Conservation (phyloP, 2,797 vertebrate species). For the Neopelma chrysocephalum region DNA sequence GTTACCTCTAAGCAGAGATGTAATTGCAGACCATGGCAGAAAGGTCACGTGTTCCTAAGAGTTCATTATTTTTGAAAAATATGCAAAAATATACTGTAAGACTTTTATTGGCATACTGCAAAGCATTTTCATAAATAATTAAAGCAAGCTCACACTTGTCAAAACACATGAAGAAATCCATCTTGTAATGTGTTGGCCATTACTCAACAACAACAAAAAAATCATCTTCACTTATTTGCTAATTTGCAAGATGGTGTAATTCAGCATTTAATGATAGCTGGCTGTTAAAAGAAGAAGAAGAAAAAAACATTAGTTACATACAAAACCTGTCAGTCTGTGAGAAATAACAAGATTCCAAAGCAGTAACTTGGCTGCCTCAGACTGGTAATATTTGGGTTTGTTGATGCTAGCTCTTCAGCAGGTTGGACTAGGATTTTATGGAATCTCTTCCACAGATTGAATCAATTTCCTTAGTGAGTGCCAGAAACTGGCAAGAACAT, state of each 20-base stretch:
- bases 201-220: not conserved
- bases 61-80: conserved; percentile 20
- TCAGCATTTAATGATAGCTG: not conserved
- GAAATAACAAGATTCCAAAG: not conserved
- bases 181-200: conserved; percentile 4
- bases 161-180: not conserved
- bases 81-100: not conserved
- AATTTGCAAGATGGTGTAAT: not conserved
- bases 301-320: not conserved
- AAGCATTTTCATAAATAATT: conserved; percentile 4
- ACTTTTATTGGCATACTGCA: not conserved
- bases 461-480: not conserved
- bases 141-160: not conserved
- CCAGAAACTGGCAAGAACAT: not conserved
- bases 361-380: not conserved
- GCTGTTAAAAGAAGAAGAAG: not conserved
- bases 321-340: not conserved
- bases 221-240: not conserved
- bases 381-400: not conserved
- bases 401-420: not conserved
- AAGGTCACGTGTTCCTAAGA: not conserved
- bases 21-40: not conserved
- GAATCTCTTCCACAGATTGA: not conserved
- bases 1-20: not conserved
- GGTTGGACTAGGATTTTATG: not conserved